Evolutionary conservation across 2,113 vertebrate species (phyloP).

Genomic region (Nesogale talazaci): DNA sequence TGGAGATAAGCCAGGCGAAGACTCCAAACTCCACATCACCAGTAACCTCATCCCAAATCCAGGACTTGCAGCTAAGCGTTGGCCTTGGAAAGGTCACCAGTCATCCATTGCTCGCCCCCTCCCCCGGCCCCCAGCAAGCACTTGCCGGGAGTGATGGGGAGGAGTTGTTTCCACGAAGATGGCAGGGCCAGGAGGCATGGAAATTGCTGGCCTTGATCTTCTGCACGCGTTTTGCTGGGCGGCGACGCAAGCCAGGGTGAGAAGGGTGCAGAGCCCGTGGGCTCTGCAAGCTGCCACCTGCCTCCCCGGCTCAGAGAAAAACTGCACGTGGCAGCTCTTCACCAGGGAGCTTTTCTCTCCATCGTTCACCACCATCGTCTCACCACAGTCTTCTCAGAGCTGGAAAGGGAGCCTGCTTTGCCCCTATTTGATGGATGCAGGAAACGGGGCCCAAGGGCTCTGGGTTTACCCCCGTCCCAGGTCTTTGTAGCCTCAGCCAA

Average conservation of each 20-base stretch:
- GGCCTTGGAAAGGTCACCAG: not conserved
- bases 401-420: not conserved
- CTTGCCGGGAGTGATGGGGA: not conserved
- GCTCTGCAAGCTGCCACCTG: not conserved
- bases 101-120: not conserved
- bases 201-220: not conserved
- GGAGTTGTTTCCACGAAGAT: not conserved
- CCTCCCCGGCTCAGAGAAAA: not conserved
- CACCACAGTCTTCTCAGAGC: not conserved
- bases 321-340: not conserved
- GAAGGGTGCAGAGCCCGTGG: not conserved
- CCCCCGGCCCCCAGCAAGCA: not conserved
- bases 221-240: constrained; percentile 17
- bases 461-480: not conserved
- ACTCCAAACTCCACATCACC: not conserved
- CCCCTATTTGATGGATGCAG: not conserved
- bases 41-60: not conserved
- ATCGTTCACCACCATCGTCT: not conserved
- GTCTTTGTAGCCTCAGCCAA: not conserved
- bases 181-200: fast-evolving
- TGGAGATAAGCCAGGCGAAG: not conserved
- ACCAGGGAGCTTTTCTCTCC: not conserved
- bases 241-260: too few species aligned
- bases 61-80: not conserved
- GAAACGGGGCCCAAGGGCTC: not conserved